Base-by-base conservation (phyloP, 2,797 vertebrate genomes). In the Alcedo atthis region DNA sequence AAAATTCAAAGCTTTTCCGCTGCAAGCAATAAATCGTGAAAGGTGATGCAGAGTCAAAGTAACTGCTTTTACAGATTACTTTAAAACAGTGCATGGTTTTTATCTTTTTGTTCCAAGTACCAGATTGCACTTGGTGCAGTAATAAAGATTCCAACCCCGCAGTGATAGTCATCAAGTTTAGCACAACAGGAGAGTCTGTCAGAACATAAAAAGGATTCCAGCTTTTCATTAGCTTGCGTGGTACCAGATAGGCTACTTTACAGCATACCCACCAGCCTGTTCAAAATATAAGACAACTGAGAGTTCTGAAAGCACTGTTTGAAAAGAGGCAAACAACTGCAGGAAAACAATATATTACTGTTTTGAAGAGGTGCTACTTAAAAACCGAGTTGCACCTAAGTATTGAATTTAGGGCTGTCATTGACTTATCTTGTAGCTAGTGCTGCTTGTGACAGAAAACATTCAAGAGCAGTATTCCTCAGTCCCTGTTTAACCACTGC, bases 171-270 rank as follows among this genome's bases (percentile, higher is more conserved):
- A 95, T 97, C 96, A 96, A 93, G 87, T 94, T 95, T 86, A 95
- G 90, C 96, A 95, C 93, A 96, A 96, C 87, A 28, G 46, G 89
- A 96, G 89, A 5, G 21, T 87, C 92, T 97, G 94, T 89, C 92
- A 94, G 94, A 85, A 97, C 94, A 96, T 96, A 95, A 97, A 97
- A 97, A 96, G 96, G 95, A 97, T 97, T 96, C 95, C 95, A 96
- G 96, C 84, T 90, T 96, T 96, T 97, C 95, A 96, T 92, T 92
- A 95, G 89, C 91, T 61, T 87, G 76, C 91, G 81, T 81, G 80
- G 78, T 49, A 95, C 93, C 86, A 96, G 87, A 96, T 81, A 94
- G 94, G 87, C 69, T 75, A 77, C 87, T 96, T 96, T 95, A 96
- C 93, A 93, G 95, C 92, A 42, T 76, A 93, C 84, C 88, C 90